phyloP scores from a whole-genome alignment of 2,888 invertebrate species.

The Coecobrya sp. region DNA sequence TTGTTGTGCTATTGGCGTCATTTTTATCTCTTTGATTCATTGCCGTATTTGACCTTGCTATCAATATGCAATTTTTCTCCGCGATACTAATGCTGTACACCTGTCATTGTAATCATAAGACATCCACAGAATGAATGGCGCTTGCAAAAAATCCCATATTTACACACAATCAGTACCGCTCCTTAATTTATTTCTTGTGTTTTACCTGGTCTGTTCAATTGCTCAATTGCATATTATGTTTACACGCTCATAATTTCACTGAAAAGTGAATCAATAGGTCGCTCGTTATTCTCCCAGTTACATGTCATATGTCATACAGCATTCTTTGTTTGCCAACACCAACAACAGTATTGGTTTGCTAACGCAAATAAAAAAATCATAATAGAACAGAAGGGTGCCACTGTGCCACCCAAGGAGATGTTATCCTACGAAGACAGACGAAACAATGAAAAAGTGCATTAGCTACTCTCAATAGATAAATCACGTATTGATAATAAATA shows the following conservation, averaged over 20 bases:
- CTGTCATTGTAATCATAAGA: conserved; percentile 30
- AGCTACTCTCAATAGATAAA: conserved; percentile 21
- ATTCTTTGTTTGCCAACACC: neutral
- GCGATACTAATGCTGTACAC: neutral
- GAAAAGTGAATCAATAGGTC: conserved; percentile 52
- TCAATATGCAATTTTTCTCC: conserved; percentile 45
- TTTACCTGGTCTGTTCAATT: neutral
- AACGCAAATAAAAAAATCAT: neutral
- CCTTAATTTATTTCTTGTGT: neutral
- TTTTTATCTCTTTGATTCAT: conserved; percentile 46
- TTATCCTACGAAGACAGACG: neutral
- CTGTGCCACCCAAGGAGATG: conserved; percentile 61
- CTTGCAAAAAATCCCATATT: neutral
- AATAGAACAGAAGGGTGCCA: conserved; percentile 39
- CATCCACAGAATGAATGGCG: neutral
- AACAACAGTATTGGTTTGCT: neutral
- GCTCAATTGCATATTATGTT: neutral
- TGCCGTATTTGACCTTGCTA: conserved; percentile 37
- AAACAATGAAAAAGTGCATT: conserved; percentile 42
- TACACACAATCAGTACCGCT: neutral
- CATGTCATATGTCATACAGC: neutral
- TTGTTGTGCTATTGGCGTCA: neutral
- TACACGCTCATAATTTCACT: neutral
- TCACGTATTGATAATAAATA: conserved; percentile 35
- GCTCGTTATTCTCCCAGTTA: neutral